These are phyloP conservation scores for Rambutsinella grinnellia DNA, from an alignment of 2,888 invertebrate genomes.

Conservation along the genomic window DNA sequence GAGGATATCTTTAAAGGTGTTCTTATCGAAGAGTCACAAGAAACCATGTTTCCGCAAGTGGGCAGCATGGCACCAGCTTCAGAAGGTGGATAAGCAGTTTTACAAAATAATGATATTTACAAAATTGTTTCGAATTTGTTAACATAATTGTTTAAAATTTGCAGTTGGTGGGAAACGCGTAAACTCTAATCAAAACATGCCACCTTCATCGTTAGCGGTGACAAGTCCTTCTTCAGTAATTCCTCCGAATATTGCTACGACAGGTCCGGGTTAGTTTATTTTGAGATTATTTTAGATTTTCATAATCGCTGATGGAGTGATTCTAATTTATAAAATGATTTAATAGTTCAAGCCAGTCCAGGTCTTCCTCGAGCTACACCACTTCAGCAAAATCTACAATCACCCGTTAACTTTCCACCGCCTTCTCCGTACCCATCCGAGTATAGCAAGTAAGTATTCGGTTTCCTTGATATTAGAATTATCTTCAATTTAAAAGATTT, in stretches of 20 bases:
- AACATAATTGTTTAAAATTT: not conserved
- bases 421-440: conserved; percentile 84
- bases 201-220: conserved; percentile 37
- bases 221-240: conserved; percentile 42
- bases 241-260: conserved; percentile 29
- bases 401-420: conserved; percentile 79
- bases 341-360: conserved; percentile 63
- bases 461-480: no score
- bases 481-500: not conserved
- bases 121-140: no score
- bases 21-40: conserved; percentile 83
- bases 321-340: not conserved
- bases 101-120: no score
- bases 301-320: not conserved
- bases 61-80: conserved; percentile 67
- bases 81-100: conserved; percentile 35
- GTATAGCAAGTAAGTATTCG: conserved; percentile 85
- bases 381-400: conserved; percentile 70
- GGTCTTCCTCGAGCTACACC: conserved; percentile 59
- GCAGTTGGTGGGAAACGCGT: conserved; percentile 27
- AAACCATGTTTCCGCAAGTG: conserved; percentile 76
- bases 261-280: conserved; percentile 29
- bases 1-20: conserved; percentile 94
- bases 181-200: conserved; percentile 31
- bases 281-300: conserved; percentile 21